These are phyloP conservation scores for Galendromus occidentalis DNA, from an alignment of 1,140 invertebrate species.

Conservation along the genomic window DNA sequence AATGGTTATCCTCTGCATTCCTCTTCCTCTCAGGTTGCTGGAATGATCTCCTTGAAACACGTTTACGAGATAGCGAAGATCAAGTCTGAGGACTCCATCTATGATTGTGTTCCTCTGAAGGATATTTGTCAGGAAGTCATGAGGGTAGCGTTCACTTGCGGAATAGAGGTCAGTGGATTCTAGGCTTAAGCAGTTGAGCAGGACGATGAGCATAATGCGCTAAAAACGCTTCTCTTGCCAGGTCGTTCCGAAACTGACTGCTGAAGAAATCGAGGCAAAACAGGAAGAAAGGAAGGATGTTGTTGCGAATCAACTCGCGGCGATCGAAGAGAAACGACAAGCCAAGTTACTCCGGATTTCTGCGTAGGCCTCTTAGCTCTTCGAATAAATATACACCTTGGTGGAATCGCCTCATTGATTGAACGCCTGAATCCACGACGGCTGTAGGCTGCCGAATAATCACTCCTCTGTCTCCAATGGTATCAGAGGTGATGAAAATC, in stretches of 20 bases:
- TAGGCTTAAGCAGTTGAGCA: slow-evolving; percentile 21
- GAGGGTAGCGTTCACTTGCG: slow-evolving; percentile 49
- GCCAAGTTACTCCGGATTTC: slow-evolving; percentile 53
- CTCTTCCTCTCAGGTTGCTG: slow-evolving; percentile 51
- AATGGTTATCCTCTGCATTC: slow-evolving; percentile 23
- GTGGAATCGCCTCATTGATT: no score
- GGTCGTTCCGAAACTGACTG: slow-evolving; percentile 54
- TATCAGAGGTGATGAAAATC: no score
- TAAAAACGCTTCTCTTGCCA: not conserved
- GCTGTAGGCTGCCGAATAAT: no score
- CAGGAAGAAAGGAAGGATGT: slow-evolving; percentile 49
- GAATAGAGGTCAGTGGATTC: slow-evolving; percentile 40
- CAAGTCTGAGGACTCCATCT: slow-evolving; percentile 61
- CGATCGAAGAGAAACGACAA: slow-evolving; percentile 64
- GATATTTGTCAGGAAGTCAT: slow-evolving; percentile 60
- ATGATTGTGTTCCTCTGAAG: slow-evolving; percentile 43
- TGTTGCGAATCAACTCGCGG: slow-evolving; percentile 49
- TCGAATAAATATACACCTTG: no score
- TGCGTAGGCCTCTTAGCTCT: no score
- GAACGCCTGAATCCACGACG: no score
- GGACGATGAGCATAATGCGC: slow-evolving; percentile 14
- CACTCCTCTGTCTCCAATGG: no score
- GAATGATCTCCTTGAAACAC: slow-evolving; percentile 84
- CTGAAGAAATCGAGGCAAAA: slow-evolving; percentile 62
- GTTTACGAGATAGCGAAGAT: slow-evolving; percentile 95